Base-by-base conservation (phyloP, 2,113 vertebrate species). In the Chascanopsetta lugubris region DNA sequence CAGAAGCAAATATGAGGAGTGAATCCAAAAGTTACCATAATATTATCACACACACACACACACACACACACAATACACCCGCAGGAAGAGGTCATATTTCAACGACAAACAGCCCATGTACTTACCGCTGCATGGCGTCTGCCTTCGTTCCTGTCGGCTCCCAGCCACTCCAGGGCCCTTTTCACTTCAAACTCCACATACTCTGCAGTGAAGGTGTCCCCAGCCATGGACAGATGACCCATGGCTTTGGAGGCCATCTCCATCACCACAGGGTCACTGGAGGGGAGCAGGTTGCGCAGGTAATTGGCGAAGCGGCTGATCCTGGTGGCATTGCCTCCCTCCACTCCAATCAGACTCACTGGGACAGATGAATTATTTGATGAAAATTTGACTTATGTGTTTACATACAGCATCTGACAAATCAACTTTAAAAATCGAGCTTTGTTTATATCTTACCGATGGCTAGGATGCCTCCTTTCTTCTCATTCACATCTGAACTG, bases 141-240 rank as follows among this genome's bases (percentile, higher is more conserved):
- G 47, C 97, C 96, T 87, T 99, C 97, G 22, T 97, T 98, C 54
- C 97, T 89, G 89, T 99, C 97, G 2, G 96, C 95, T 67, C 96
- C 96, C 75, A 99, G 91, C 96, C 97, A 99, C 54, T 99, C 97
- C 88, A 99, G 91, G 24, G 97, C 97, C 80, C 97, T 92, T 80
- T 99, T 99, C 88, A 99, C 97, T 73, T 99, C 97, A 82, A 99
- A 99, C 88, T 99, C 97, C 85, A 99, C 97, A 13, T 99, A 99
- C 59, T 99, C 97, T 0, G 97, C 97, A 0, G 97, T 99, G 66
- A 98, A 99, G 56, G 96, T 99, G 88, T 99, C 97, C 10, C 97
- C 97, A 0, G 97, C 96, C 96, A 99, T 98, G 0, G 97, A 98
- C 0, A 99, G 93, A 53, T 98, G 91, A 13, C 97, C 97, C 0